Conservation (phyloP, 2,888 invertebrate species). For the Caenorhabditis sp. region DNA sequence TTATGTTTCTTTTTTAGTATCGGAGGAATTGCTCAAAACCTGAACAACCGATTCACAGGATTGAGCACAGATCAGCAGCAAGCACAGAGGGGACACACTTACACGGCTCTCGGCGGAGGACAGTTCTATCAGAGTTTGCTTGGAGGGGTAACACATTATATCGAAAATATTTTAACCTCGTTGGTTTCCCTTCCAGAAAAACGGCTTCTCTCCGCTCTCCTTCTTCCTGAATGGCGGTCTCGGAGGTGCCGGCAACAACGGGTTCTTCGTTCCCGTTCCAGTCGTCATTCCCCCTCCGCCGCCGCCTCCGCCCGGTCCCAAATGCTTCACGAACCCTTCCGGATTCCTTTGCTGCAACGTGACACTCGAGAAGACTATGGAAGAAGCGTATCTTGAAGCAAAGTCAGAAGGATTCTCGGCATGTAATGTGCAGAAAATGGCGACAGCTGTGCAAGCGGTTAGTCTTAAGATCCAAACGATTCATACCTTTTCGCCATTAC, state of each 20-base stretch:
- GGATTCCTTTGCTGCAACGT: constrained; percentile 71
- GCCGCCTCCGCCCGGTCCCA: constrained; percentile 71
- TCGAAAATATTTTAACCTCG: not conserved
- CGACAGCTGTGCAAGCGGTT: constrained; percentile 64
- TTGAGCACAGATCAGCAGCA: constrained; percentile 24
- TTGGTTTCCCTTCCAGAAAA: constrained; percentile 54
- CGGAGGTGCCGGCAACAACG: constrained; percentile 40
- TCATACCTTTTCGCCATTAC: not conserved
- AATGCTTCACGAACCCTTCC: constrained; percentile 69
- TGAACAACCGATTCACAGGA: constrained; percentile 23
- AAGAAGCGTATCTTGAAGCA: constrained; percentile 60
- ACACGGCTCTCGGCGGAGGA: constrained; percentile 61
- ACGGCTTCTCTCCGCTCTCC: constrained; percentile 62
- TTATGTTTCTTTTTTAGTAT: constrained; percentile 5
- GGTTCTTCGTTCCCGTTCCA: constrained; percentile 69
- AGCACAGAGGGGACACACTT: constrained; percentile 46
- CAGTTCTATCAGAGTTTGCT: constrained; percentile 67
- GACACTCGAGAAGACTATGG: constrained; percentile 67
- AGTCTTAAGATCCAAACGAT: not conserved
- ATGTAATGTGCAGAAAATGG: constrained; percentile 72
- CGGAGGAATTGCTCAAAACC: constrained; percentile 32
- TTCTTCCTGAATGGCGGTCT: constrained; percentile 59
- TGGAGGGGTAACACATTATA: constrained; percentile 42
- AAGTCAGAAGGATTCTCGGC: constrained; percentile 63
- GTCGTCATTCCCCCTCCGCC: constrained; percentile 72